Evolutionary conservation across 2,797 vertebrate genomes (phyloP), one percentile per base, ranked within the genome.

Genomic region (Okamejei kenojei): DNA sequence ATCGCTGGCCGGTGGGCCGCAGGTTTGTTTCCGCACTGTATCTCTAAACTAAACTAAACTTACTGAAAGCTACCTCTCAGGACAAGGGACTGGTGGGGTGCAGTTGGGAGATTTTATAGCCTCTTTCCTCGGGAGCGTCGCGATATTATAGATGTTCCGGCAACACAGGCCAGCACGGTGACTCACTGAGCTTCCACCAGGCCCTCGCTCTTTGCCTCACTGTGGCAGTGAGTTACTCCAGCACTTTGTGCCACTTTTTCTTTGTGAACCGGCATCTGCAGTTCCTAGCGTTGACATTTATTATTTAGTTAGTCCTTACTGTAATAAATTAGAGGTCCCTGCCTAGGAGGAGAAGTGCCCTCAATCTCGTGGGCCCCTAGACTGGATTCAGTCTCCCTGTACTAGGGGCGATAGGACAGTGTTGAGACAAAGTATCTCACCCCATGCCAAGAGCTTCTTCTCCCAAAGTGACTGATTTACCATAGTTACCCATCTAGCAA

Each of bases 361-460:
- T 63, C 58, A 63, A 5, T 15, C 26, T 86, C 82, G 19, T 15
- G 29, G 6, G 58, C n/a, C 84, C n/a, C 61, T 5, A 35, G 61
- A 21, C 21, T 68, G 61, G 23, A 29, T 82, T 32, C 63, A 88
- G 61, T 35, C 84, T 88, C 84, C 84, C 65, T 54, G 38, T 65
- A 35, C 61, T 9, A 21, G 84, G 77, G n/a, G 63, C 84, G 32
- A 88, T 65, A 88, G 84, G 61, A 17, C 63, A 88, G 84, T 65
- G 84, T 68, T 88, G n/a, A 68, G 63, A 68, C 84, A 61, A 54
- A 58, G 58, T 35, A 35, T 4, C 15, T 11, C 32, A 65, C n/a
- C 61, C 84, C 84, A 68, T 68, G 63, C 84, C 63, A 88, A 88
- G 63, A 88, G 32, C 35, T 68, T 54, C 45, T 88, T 88, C 84